Conservation (phyloP, 2,113 vertebrate genomes). For the Antechinus flavipes region DNA sequence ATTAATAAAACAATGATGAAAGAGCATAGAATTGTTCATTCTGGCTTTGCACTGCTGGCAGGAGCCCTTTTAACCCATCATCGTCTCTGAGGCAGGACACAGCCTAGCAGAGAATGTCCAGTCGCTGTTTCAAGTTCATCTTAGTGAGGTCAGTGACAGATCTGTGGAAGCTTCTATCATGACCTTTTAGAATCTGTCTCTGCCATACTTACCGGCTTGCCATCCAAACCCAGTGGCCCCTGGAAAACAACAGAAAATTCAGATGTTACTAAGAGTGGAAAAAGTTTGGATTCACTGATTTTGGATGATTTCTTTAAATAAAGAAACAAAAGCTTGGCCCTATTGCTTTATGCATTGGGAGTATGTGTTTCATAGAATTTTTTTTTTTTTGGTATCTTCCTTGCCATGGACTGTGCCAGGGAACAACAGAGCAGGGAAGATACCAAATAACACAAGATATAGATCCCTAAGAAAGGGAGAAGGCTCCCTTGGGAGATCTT, state of each 20-base stretch:
- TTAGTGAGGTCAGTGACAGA: not conserved
- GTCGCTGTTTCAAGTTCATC: not conserved
- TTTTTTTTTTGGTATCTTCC: not conserved
- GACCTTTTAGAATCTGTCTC: not conserved
- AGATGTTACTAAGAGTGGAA: slow-evolving; percentile 10
- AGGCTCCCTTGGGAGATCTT: not conserved
- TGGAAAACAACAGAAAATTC: slow-evolving; percentile 77
- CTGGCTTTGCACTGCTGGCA: not conserved
- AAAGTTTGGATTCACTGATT: not conserved
- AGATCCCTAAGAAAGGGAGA: not conserved
- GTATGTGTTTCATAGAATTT: not conserved
- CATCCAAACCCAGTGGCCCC: slow-evolving; percentile 97
- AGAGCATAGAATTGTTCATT: not conserved
- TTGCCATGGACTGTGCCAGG: not conserved
- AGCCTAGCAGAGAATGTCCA: not conserved
- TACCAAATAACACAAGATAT: not conserved
- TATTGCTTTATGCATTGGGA: not conserved
- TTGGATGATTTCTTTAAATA: not conserved
- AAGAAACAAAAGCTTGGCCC: not conserved
- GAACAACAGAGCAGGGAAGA: not conserved
- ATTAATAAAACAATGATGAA: not conserved
- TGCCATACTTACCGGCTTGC: slow-evolving; percentile 93
- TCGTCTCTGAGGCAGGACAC: not conserved
- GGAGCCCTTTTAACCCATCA: not conserved
- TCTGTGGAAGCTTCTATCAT: not conserved